Evolutionary conservation across 2,113 vertebrate genomes (phyloP).

Genomic region (Salvelinus alpinus): DNA sequence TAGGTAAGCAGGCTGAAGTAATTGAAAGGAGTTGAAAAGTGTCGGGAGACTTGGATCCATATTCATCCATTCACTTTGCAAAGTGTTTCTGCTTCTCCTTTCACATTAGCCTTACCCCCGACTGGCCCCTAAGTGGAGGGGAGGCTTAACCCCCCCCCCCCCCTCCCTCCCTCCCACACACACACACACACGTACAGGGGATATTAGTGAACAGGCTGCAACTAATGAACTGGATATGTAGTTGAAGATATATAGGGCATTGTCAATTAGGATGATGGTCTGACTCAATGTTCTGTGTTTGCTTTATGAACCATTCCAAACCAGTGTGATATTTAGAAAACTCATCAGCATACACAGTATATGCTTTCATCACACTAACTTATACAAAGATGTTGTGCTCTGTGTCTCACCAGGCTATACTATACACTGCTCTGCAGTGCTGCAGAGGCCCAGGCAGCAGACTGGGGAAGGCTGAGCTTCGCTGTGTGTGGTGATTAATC

Average conservation of each 20-base stretch:
- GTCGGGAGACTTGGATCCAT: neutral
- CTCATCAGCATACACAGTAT: neutral
- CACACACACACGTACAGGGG: neutral
- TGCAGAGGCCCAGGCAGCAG: constrained; percentile 30
- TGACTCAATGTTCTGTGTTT: no score
- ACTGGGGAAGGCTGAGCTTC: constrained; percentile 20
- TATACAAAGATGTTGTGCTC: neutral
- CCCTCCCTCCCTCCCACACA: neutral
- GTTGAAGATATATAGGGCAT: neutral
- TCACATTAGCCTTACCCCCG: neutral
- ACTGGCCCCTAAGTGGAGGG: neutral
- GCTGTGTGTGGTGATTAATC: constrained; percentile 67
- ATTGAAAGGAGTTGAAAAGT: constrained; percentile 28
- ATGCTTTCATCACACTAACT: no score
- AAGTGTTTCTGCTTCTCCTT: neutral
- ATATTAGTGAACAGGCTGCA: neutral
- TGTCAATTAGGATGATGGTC: no score
- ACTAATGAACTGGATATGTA: neutral
- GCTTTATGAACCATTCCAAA: no score
- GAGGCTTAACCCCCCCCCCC: neutral
- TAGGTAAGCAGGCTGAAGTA: constrained; percentile 41
- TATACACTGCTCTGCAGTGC: constrained; percentile 4
- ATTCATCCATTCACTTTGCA: neutral
- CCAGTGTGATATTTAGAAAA: no score
- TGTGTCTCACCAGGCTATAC: neutral